Evolutionary conservation across 2,113 vertebrate genomes (phyloP).

Genomic region (Anarhynchus alexandrinus): DNA sequence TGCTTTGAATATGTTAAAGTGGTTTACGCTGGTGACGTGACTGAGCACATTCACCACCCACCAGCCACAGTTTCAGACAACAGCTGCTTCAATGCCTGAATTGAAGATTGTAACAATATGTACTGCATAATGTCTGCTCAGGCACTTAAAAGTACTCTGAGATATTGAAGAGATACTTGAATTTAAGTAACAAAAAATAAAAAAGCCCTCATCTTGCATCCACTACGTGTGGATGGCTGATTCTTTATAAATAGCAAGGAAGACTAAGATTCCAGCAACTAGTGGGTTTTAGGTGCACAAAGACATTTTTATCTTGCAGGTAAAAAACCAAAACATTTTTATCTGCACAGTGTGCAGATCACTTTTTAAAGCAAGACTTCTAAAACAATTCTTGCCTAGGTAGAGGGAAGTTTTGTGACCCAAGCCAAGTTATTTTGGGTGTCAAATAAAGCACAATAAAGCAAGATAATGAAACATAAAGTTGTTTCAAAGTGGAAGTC

Average conservation of each 20-base stretch:
- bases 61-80: background rate
- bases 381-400: background rate
- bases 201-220: background rate
- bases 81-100: background rate
- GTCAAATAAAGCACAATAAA: background rate
- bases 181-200: background rate
- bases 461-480: background rate
- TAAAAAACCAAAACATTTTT: too few relatives aligned
- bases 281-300: background rate
- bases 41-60: background rate
- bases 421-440: background rate
- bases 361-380: background rate
- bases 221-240: background rate
- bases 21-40: background rate
- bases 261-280: background rate
- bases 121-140: background rate
- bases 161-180: fast-evolving
- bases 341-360: background rate
- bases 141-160: background rate
- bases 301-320: background rate
- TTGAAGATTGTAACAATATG: background rate
- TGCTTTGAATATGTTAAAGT: background rate
- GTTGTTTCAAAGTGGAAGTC: background rate
- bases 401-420: background rate
- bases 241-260: background rate